Base-by-base conservation (phyloP, 2,797 vertebrate species). In the Pseudopleuronectes americanus region DNA sequence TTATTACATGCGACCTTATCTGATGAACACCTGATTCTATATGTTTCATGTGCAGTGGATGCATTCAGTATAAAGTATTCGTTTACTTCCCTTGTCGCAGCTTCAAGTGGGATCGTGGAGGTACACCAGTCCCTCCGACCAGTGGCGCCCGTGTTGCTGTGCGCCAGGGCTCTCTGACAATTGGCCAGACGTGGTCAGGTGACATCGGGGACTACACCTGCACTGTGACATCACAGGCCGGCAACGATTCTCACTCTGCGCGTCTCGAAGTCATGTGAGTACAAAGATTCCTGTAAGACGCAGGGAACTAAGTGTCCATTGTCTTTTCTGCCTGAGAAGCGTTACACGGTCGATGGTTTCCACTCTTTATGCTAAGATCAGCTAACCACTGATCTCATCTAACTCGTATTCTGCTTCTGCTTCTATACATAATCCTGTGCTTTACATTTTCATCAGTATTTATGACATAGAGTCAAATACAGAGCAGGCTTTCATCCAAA, bases 261-360 rank as follows among this genome's bases (percentile, higher is more conserved):
- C 96, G 97, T 3, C 93, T 99, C 13, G 97, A 99, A 94, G 97
- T 99, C 74, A 98, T 98, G 97, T 99, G 89, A 98, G 97, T 96
- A 6, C 28, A 10, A 12, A 16, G 28, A 8, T 8, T 28, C 36
- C 31, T 33, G 31, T 9, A 9, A 33, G 31, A 3, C 4, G 36
- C 12, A 3, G 9, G 33, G 9, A 36, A 12, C 33, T 36, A 3
- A 10, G 3, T 10, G 33, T 38, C 33, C 33, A 36, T 28, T 28
- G 28, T 28, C 28, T 5, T 28, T 7, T 28, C 6, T 28, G 6
- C 28, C 28, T 26, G 4, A 26, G 5, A 26, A 4, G 5, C 3
- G 33, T 36, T 36, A 9, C 9, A 17, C 43, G 14, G 4, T 26
- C 23, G 2, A 26, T 16, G 16, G 43, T 10, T 53, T 24, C 22